A percentile compares a stretch with the other conserved stretches of the same genome.
Evolutionary conservation across 2,113 vertebrate genomes (phyloP).

Genomic region (Pelecanoides urinatrix): DNA sequence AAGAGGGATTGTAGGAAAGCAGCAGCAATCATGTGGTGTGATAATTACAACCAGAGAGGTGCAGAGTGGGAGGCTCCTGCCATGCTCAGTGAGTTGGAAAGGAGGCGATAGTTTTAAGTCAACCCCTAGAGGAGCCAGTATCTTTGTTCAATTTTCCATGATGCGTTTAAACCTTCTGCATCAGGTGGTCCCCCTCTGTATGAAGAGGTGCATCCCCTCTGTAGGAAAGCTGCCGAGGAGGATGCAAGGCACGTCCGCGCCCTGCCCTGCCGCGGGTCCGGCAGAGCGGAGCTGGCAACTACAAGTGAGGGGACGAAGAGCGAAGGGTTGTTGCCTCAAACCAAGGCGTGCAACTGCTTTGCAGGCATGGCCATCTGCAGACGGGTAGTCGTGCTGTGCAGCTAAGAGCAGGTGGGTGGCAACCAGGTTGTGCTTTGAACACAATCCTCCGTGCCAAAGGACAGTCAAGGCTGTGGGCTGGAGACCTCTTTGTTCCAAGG

Average conservation of each 20-base stretch:
- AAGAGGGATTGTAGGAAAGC: background rate
- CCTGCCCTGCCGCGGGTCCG: fast-evolving
- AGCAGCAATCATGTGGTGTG: background rate
- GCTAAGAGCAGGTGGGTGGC: background rate
- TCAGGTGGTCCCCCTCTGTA: background rate
- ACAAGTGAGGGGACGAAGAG: background rate
- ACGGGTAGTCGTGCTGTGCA: background rate
- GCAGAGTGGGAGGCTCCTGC: background rate
- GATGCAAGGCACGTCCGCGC: background rate
- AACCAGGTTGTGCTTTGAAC: background rate
- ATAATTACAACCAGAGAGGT: background rate
- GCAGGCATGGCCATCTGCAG: background rate
- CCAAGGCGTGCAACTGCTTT: background rate
- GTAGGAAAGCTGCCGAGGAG: background rate
- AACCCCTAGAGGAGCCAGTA: background rate
- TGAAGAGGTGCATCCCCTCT: background rate
- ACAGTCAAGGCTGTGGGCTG: background rate
- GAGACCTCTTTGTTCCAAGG: background rate
- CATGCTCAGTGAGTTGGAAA: background rate
- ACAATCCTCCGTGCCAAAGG: fast-evolving
- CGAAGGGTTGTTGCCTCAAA: background rate
- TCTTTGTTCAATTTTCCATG: background rate
- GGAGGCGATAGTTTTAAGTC: background rate
- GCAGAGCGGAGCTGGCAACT: background rate
- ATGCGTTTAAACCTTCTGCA: background rate